Conservation (phyloP, 2,888 invertebrate species). For the Tenthredo livida region DNA sequence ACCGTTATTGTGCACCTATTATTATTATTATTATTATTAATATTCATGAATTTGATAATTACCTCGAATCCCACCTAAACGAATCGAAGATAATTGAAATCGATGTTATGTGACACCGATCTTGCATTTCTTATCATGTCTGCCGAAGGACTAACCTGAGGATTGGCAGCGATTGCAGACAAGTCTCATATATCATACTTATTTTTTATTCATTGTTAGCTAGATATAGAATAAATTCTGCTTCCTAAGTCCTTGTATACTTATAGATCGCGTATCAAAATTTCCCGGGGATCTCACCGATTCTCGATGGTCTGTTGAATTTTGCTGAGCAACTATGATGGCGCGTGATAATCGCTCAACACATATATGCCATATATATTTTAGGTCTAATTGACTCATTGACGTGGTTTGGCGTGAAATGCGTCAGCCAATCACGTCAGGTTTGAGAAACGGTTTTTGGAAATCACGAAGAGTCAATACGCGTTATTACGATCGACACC, state of each 20-base stretch:
- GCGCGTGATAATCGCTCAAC: neutral
- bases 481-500: neutral
- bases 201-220: neutral
- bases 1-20: neutral
- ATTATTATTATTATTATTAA: neutral
- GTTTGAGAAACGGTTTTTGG: slow-evolving; percentile 31
- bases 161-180: neutral
- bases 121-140: neutral
- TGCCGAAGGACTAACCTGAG: neutral
- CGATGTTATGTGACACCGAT: neutral
- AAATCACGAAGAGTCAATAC: neutral
- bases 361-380: neutral
- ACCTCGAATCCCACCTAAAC: neutral
- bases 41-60: neutral
- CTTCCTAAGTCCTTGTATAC: neutral
- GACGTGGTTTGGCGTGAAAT: slow-evolving; percentile 19
- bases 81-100: neutral
- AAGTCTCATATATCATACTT: neutral
- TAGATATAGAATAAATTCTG: neutral
- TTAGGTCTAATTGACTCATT: neutral
- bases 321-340: neutral
- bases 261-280: neutral
- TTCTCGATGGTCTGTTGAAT: neutral
- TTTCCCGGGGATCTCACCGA: neutral
- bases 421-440: slow-evolving; percentile 14